Conservation (phyloP, 2,113 vertebrate species). For the Apodemus speciosus region DNA sequence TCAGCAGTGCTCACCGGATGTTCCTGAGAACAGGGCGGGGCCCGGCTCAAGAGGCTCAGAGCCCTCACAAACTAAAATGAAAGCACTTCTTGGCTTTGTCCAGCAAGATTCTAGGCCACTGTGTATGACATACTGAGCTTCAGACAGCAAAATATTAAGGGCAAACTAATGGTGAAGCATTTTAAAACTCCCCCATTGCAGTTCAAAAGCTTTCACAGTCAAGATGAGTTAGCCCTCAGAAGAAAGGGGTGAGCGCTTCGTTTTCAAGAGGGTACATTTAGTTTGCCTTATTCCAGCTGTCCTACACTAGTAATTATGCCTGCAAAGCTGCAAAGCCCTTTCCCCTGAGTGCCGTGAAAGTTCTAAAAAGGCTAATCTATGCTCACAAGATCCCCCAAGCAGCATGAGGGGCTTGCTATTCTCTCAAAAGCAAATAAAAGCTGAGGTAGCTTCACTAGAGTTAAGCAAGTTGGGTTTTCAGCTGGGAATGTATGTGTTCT, state of each 20-base stretch:
- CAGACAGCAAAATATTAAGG: constrained; percentile 23
- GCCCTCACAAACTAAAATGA: background rate
- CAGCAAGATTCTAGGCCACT: constrained; percentile 23
- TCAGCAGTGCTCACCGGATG: background rate
- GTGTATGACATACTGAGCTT: background rate
- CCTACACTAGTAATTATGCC: constrained; percentile 45
- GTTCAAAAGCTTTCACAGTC: constrained; percentile 54
- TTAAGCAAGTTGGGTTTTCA: background rate
- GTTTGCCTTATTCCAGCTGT: constrained; percentile 47
- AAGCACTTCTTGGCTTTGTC: background rate
- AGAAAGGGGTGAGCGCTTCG: constrained; percentile 50
- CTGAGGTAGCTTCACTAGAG: constrained; percentile 32
- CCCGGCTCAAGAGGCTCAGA: background rate
- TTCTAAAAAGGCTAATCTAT: constrained; percentile 62
- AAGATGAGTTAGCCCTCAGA: background rate
- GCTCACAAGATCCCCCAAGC: constrained; percentile 15
- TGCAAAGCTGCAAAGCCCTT: constrained; percentile 51
- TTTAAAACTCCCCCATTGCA: background rate
- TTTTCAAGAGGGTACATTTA: constrained; percentile 53
- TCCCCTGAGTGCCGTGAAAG: constrained; percentile 52
- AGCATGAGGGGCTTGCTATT: constrained; percentile 35
- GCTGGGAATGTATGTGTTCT: constrained; percentile 1
- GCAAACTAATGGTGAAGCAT: background rate
- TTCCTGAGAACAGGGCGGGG: background rate
- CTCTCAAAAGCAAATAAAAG: background rate